Base-by-base conservation (phyloP, 2,888 invertebrate genomes). In the Drosophila melanosoma region DNA sequence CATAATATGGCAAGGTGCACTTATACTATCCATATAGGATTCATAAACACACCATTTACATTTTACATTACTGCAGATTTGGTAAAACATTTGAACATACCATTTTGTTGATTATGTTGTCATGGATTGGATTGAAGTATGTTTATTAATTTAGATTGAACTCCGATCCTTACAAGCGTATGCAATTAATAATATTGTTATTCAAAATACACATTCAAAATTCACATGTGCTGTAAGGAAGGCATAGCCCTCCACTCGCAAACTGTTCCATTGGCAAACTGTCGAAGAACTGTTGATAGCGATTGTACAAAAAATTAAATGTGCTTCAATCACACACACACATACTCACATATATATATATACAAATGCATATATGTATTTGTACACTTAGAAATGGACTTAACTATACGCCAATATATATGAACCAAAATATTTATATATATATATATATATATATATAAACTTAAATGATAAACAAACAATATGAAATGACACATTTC, bases 181-280 rank as follows among this genome's bases (percentile, higher is more conserved):
- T 15, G 40, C 12, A 49, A 38, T 23, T 17, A 20, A 23, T 15
- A 60, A 38, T 1, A 23, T 17, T 10, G 38, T 17, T 59, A 59
- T 11, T 23, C 5, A 52, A 49, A 53, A 36, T 56, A 20, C 45
- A 29, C 26, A 58, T 67, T 52, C 20, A 42, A 51, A 40, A 32
- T 59, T 26, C 20, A 36, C 68, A 42, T 58, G 35, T 51, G 53
- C 53, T 52, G 23, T 49, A 60, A 52, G 70, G 80, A 85, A 89
- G 80, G 80, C 74, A 70, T 83, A 72, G 69, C 82, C 87, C 82
- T 89, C 85, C 82, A 80, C 85, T 78, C 85, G 89, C 85, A 90
- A 90, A 83, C 79, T 87, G 86, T 87, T 87, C 85, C 81, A 91
- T 90, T 79, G 90, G 89, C 83, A 90, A 91, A 90, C 90, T 90